Evolutionary conservation across 2,113 vertebrate species (phyloP), one percentile per base, ranked within the genome.

Genomic region (Ptilonorhynchus violaceus): DNA sequence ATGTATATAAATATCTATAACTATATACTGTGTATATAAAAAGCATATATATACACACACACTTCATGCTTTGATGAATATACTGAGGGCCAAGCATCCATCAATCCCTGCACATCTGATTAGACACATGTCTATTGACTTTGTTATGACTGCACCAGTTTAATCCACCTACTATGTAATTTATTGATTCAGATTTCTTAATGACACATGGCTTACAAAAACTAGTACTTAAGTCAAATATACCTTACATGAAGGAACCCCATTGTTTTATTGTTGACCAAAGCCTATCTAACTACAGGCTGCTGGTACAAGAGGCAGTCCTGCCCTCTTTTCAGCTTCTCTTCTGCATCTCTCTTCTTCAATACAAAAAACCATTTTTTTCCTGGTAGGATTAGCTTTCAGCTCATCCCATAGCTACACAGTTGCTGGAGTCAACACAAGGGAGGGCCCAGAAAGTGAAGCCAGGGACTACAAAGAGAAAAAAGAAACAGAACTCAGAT

Each of bases 181-280:
- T 96, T 79, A 96, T 85, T 87, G 80, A 91, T 87, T 78, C 1
- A 4, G 25, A 70, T 78, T 93, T 68, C 79, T 86, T 78, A 70
- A 77, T 77, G 88, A 77, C 80, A 84, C 88, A 50, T 5, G 35
- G 56, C 64, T 84, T 35, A 70, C 72, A 56, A 90, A 84, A 84
- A n/a, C 72, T 2, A 42, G 72, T 37, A 77, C 80, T 84, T 92
- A 93, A 91, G 64, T 75, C 87, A 94, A 95, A 94, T 56, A 91
- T 8, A 89, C 52, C 87, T 82, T 82, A 39, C 84, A 66, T 50
- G 77, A 96, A 95, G 89, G 76, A 89, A 60, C 37, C 60, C 50
- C 76, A 87, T 44, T 96, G 91, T 93, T 96, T 91, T 64, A 78
- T 22, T 95, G 91, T 52, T 84, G 76, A 44, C 64, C 74, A 87